phyloP scores from a whole-genome alignment of 2,797 vertebrate genomes.

The Thaleichthys pacificus region DNA sequence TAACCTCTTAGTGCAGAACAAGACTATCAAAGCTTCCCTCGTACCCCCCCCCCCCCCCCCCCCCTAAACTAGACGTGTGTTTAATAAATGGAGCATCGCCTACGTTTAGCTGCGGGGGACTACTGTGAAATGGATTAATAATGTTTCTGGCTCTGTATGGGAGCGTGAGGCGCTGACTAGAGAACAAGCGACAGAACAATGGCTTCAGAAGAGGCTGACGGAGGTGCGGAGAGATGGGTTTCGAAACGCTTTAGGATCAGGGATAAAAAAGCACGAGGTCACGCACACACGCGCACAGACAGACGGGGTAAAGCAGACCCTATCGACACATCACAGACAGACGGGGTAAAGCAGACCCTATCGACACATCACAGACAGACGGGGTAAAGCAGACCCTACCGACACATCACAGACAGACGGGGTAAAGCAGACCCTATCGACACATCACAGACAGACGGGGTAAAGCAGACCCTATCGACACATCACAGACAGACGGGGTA shows the following conservation, averaged over 20 bases:
- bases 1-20: constrained; percentile 27
- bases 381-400: background rate
- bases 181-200: constrained; percentile 49
- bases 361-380: constrained; percentile 1
- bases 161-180: constrained; percentile 45
- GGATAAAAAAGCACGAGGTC: constrained; percentile 38
- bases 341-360: background rate
- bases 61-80: constrained; percentile 43
- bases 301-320: background rate
- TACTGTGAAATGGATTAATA: constrained; percentile 65
- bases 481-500: background rate
- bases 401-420: background rate
- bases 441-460: background rate
- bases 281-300: constrained; percentile 20
- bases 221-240: constrained; percentile 19
- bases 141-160: constrained; percentile 46
- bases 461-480: background rate
- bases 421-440: background rate
- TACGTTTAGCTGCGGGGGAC: constrained; percentile 46
- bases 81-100: constrained; percentile 46
- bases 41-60: constrained; percentile 12
- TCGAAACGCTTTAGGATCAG: constrained; percentile 40
- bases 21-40: constrained; percentile 24
- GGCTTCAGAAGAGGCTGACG: constrained; percentile 32
- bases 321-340: background rate